Percentiles rank a stretch among this genome's conserved stretches.
phyloP scores from a whole-genome alignment of 2,888 invertebrate species.

The Homarus gammarus region DNA sequence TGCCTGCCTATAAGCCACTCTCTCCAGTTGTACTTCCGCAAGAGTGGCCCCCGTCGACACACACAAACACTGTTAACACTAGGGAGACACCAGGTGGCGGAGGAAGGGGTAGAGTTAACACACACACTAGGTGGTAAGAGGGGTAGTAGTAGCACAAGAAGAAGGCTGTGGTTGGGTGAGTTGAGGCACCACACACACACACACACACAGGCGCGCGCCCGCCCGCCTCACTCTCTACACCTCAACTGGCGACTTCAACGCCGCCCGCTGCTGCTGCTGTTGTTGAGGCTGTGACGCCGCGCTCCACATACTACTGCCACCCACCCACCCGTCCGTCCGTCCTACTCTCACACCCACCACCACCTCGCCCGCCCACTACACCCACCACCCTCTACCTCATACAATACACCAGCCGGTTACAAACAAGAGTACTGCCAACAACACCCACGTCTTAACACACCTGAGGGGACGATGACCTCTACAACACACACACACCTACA shows the following conservation, averaged over 20 bases:
- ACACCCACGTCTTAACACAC: no score
- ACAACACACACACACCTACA: background rate
- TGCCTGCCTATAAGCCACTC: no score
- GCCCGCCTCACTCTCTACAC: constrained; percentile 1
- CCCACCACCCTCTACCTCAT: background rate
- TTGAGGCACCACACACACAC: background rate
- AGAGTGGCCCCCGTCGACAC: constrained; percentile 1
- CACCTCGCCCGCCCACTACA: no score
- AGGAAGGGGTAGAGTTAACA: background rate
- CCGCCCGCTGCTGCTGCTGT: background rate
- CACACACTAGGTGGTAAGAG: background rate
- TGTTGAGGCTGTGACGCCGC: background rate
- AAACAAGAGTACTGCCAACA: background rate
- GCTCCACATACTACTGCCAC: background rate
- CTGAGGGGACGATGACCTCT: no score
- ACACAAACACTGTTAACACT: background rate
- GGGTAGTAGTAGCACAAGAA: background rate
- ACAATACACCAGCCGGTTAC: background rate
- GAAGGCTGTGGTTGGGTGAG: background rate
- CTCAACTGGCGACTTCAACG: constrained; percentile 19
- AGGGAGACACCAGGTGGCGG: background rate
- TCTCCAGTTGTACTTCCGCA: background rate
- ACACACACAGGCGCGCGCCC: background rate
- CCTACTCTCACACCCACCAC: background rate
- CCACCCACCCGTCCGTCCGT: background rate